These are phyloP conservation scores for Sphaeramia orbicularis DNA, from an alignment of 2,797 vertebrate genomes.

Conservation along the genomic window DNA sequence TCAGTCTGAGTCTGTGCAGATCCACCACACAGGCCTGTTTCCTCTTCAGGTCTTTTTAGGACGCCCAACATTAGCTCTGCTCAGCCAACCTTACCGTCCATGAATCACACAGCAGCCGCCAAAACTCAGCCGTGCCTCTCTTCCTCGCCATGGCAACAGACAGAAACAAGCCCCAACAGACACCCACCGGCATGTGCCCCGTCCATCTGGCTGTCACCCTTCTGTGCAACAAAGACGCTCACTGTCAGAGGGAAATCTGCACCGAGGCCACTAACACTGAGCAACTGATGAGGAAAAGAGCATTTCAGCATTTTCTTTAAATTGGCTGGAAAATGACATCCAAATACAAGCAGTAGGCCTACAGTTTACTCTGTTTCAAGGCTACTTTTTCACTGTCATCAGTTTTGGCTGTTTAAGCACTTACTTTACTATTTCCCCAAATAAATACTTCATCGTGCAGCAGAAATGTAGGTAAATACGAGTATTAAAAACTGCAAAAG, in stretches of 20 bases:
- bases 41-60: conserved; percentile 26
- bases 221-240: conserved; percentile 71
- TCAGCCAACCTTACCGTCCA: conserved; percentile 2
- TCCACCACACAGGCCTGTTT: conserved; percentile 56
- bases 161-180: conserved; percentile 85
- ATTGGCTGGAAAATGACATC: background rate
- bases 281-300: conserved; percentile 26
- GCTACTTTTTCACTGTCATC: no score
- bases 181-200: conserved; percentile 27
- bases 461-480: no score
- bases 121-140: conserved; percentile 24
- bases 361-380: background rate
- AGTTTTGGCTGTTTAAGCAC: no score
- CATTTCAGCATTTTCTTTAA: conserved; percentile 1
- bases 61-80: conserved; percentile 25
- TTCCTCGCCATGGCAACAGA: conserved; percentile 77
- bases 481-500: no score
- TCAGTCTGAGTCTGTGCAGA: conserved; percentile 25
- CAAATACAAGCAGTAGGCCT: background rate
- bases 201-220: conserved; percentile 44
- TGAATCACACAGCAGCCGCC: conserved; percentile 37
- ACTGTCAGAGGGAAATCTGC: conserved; percentile 51
- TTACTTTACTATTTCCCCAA: no score
- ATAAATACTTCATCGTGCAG: no score
- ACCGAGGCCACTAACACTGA: conserved; percentile 15